phyloP scores from a whole-genome alignment of 2,797 vertebrate genomes.

The Ptychobarbus kaznakovi region DNA sequence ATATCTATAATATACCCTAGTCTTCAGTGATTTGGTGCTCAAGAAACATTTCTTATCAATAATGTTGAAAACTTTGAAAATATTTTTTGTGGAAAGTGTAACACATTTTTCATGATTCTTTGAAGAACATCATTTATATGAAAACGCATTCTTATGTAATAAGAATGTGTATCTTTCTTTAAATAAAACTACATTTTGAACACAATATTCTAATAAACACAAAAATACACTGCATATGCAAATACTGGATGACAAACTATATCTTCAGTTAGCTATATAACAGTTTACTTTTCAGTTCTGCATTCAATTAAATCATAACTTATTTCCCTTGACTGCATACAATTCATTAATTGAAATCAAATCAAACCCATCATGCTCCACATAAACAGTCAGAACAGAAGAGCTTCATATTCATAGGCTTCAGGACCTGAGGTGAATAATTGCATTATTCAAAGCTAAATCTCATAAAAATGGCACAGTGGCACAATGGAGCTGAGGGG shows the following conservation, averaged over 20 bases:
- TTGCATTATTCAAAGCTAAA: conserved; percentile 3
- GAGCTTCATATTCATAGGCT: not conserved
- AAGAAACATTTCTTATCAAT: not conserved
- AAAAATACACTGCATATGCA: not conserved
- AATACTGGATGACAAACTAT: not conserved
- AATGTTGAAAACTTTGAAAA: not conserved
- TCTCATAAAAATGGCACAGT: not conserved
- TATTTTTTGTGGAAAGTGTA: too few relatives aligned
- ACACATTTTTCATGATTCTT: not conserved
- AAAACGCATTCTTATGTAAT: not conserved
- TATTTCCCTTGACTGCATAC: not conserved
- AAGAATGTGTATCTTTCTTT: not conserved
- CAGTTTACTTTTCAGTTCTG: not conserved
- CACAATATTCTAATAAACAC: not conserved
- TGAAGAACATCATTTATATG: not conserved
- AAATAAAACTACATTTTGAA: not conserved
- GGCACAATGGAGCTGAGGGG: not conserved
- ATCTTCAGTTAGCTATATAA: not conserved
- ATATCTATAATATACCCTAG: not conserved
- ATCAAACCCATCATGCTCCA: conserved; percentile 2
- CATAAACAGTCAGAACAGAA: not conserved
- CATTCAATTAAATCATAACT: not conserved
- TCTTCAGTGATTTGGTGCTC: not conserved
- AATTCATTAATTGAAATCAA: not conserved
- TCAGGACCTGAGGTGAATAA: not conserved